phyloP scores from a whole-genome alignment of 2,888 invertebrate species.

The Blastobasis lacticolella region DNA sequence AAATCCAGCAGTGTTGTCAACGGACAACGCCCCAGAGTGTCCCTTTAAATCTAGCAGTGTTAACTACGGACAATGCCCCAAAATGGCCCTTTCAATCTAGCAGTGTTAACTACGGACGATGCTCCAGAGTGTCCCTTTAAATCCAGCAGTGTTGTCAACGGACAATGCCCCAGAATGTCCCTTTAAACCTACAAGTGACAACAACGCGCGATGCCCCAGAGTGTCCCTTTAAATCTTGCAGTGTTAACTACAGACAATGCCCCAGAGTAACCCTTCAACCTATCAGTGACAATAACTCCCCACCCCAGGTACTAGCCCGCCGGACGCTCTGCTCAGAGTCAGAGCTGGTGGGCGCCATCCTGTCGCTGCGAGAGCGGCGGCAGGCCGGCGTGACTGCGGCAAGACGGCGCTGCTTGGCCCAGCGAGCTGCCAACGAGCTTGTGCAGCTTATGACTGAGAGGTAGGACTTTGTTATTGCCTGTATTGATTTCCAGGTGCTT shows the following conservation, averaged over 20 bases:
- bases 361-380: conserved; percentile 74
- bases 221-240: too few species aligned
- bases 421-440: conserved; percentile 9
- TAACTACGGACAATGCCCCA: too few species aligned
- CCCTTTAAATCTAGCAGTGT: too few species aligned
- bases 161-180: not conserved
- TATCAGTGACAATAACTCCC: not conserved
- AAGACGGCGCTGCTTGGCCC: conserved; percentile 72
- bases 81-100: too few species aligned
- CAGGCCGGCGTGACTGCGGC: conserved; percentile 68
- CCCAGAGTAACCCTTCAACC: not conserved
- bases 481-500: too few species aligned
- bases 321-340: conserved; percentile 76
- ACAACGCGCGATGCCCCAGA: not conserved
- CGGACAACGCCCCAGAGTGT: too few species aligned
- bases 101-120: not conserved
- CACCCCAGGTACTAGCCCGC: conserved; percentile 62
- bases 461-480: conserved; percentile 22
- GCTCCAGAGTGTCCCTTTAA: not conserved
- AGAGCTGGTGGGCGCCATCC: conserved; percentile 73
- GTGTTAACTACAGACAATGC: too few species aligned
- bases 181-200: not conserved
- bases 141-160: not conserved
- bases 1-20: too few species aligned
- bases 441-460: too few species aligned